Percentiles rank a stretch among this genome's conserved stretches.
Conservation (phyloP, 2,888 invertebrate genomes). For the Rotaria socialis region DNA sequence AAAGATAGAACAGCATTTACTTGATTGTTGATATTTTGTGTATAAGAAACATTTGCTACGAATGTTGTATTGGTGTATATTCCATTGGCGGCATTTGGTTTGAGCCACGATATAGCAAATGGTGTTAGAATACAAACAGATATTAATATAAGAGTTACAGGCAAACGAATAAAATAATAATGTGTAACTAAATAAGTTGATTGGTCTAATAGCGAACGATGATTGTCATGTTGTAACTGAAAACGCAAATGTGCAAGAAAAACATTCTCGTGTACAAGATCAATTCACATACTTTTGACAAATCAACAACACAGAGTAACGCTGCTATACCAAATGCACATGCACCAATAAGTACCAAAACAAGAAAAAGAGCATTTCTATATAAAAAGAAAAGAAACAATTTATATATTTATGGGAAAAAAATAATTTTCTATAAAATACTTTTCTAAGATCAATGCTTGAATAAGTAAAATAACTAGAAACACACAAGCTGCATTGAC, state of each 20-base stretch:
- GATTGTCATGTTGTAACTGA: slow-evolving; percentile 27
- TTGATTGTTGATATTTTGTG: background rate
- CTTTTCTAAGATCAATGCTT: slow-evolving; percentile 20
- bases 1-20: background rate
- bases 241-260: background rate
- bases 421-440: background rate
- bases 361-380: slow-evolving; percentile 36
- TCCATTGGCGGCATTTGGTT: background rate
- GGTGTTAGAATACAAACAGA: slow-evolving; percentile 3
- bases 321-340: slow-evolving; percentile 36
- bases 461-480: background rate
- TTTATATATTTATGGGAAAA: background rate
- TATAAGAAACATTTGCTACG: background rate
- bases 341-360: slow-evolving; percentile 9
- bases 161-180: slow-evolving; percentile 30
- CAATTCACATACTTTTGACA: slow-evolving; percentile 35
- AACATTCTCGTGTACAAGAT: background rate
- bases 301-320: slow-evolving; percentile 34
- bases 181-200: slow-evolving; percentile 27
- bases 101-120: background rate
- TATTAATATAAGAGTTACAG: slow-evolving; percentile 1
- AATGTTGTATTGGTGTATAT: background rate
- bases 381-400: background rate
- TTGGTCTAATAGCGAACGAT: background rate
- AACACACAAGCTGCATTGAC: slow-evolving; percentile 3